phyloP scores from a whole-genome alignment of 2,113 vertebrate species.

The Nothocercus nigrocapillus region DNA sequence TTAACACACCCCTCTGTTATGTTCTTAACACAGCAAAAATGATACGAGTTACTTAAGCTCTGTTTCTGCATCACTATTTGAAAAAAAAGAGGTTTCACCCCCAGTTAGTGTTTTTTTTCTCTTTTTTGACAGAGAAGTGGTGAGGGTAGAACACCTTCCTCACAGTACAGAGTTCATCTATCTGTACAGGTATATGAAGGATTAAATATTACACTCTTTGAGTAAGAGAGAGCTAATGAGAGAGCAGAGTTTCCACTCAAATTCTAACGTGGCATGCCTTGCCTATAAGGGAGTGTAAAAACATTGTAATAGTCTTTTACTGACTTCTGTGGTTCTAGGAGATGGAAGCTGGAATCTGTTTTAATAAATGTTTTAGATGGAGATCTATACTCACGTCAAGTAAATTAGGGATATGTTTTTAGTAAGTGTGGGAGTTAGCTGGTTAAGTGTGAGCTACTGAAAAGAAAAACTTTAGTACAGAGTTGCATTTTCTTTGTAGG shows the following conservation, averaged over 20 bases:
- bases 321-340: neutral
- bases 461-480: neutral
- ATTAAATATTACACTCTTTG: neutral
- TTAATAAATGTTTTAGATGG: neutral
- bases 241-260: neutral
- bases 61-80: neutral
- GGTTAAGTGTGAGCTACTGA: conserved; percentile 8
- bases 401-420: neutral
- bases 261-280: neutral
- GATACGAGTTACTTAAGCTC: neutral
- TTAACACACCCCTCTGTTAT: neutral
- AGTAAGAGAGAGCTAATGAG: neutral
- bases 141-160: neutral
- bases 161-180: neutral
- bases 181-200: neutral
- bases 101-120: too few species aligned
- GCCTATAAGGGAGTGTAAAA: neutral
- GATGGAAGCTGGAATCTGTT: neutral
- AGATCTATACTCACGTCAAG: neutral
- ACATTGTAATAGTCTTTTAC: neutral
- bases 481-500: conserved; percentile 46
- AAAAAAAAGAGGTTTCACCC: neutral
- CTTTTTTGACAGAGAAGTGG: too few species aligned
- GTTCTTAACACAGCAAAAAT: neutral
- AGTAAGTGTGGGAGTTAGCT: conserved; percentile 20